Percentiles rank a stretch among this genome's conserved stretches.
These are phyloP conservation scores for Anhinga anhinga DNA, from an alignment of 2,113 vertebrate genomes.

Conservation along the genomic window DNA sequence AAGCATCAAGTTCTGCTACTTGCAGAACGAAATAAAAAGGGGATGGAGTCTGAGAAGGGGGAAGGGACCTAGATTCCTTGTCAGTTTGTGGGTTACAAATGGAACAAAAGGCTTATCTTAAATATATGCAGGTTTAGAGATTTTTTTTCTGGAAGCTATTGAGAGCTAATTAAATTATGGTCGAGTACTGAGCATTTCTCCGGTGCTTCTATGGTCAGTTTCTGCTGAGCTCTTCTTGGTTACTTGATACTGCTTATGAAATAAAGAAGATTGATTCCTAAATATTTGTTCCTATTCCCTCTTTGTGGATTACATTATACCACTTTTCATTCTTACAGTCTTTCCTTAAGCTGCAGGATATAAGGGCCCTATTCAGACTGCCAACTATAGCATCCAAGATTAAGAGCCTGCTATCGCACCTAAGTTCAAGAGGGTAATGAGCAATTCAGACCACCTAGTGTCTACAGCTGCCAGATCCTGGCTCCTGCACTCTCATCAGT, in stretches of 20 bases:
- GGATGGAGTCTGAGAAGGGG: constrained; percentile 35
- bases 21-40: constrained; percentile 36
- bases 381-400: constrained; percentile 23
- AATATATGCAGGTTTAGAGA: constrained; percentile 36
- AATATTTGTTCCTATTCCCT: constrained; percentile 27
- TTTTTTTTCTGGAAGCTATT: constrained; percentile 42
- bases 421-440: constrained; percentile 29
- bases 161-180: constrained; percentile 47
- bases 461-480: constrained; percentile 2
- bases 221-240: constrained; percentile 46
- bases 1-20: constrained; percentile 19
- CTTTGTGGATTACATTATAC: constrained; percentile 49
- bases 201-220: not conserved
- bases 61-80: constrained; percentile 41
- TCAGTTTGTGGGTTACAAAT: constrained; percentile 55
- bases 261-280: constrained; percentile 52
- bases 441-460: constrained; percentile 46
- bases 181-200: constrained; percentile 14
- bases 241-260: constrained; percentile 41
- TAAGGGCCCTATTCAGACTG: not conserved
- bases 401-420: not conserved
- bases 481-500: not conserved
- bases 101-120: constrained; percentile 60
- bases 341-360: constrained; percentile 32
- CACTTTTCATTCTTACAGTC: constrained; percentile 33